A percentile compares a stretch with the other conserved stretches of the same genome.
These are phyloP conservation scores for Propithecus perrieri DNA, from an alignment of 2,797 vertebrate genomes.

Conservation along the genomic window DNA sequence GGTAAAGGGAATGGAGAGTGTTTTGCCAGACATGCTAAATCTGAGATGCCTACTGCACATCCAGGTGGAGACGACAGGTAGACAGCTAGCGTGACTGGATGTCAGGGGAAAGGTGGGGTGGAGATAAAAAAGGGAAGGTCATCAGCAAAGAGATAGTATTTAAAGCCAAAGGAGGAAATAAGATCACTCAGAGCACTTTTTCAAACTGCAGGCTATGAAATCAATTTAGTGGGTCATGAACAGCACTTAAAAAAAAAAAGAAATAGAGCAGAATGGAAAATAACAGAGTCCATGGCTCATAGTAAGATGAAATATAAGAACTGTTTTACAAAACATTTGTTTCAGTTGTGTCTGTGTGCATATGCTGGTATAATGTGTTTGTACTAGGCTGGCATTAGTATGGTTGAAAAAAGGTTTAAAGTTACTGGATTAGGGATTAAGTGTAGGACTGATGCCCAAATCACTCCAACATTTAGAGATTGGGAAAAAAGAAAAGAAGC, in stretches of 20 bases:
- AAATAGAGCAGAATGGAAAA: conserved; percentile 47
- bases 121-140: background rate
- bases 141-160: background rate
- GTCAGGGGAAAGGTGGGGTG: background rate
- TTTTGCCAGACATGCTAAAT: background rate
- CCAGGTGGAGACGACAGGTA: background rate
- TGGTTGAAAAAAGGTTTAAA: background rate
- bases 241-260: background rate
- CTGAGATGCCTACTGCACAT: background rate
- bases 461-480: background rate
- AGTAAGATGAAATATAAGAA: conserved; percentile 7
- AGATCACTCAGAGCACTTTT: conserved; percentile 26
- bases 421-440: background rate
- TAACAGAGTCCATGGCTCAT: background rate
- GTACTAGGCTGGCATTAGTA: background rate
- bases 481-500: background rate
- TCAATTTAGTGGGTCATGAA: conserved; percentile 54
- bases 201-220: conserved; percentile 47
- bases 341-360: background rate
- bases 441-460: background rate
- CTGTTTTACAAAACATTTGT: background rate
- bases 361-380: no score
- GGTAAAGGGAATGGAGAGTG: background rate
- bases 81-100: background rate
- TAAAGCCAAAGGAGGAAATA: background rate